Percentiles rank a stretch among this genome's conserved stretches.
phyloP scores from a whole-genome alignment of 2,113 vertebrate species.

The Urocynchramus pylzowi region DNA sequence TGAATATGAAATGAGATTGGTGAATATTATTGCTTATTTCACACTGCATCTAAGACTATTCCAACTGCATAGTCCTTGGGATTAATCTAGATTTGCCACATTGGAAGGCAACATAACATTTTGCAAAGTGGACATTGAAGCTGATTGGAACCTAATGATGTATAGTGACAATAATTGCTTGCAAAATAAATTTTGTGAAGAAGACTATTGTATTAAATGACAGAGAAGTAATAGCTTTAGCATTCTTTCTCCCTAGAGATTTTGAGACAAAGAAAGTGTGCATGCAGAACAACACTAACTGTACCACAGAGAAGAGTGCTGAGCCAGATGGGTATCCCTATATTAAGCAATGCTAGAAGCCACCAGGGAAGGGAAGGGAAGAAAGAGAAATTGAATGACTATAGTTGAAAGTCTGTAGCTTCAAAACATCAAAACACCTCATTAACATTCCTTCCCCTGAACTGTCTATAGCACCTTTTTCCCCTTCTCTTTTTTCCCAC shows the following conservation, averaged over 20 bases:
- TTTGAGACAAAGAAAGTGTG: constrained; percentile 12
- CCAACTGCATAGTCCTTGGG: background rate
- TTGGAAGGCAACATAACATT: background rate
- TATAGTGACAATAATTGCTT: constrained; percentile 14
- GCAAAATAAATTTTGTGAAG: background rate
- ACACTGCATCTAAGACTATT: background rate
- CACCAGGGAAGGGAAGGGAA: constrained; percentile 12
- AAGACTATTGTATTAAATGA: background rate
- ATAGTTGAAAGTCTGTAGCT: background rate
- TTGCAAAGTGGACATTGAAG: background rate
- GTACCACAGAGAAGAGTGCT: background rate
- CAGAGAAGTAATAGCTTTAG: background rate
- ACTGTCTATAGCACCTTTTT: background rate
- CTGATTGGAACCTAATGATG: background rate
- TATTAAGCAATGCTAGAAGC: background rate
- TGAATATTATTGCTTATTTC: background rate
- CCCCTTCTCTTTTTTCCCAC: background rate
- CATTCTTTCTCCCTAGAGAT: background rate
- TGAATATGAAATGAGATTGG: background rate
- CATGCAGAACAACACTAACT: background rate
- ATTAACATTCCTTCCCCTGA: constrained; percentile 28
- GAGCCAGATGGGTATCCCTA: background rate
- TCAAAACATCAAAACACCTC: background rate
- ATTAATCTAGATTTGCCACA: background rate
- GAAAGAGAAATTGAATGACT: background rate